Percentiles rank a stretch among this genome's conserved stretches.
Conservation (phyloP, 2,888 invertebrate species). For the Catocala sponsa region DNA sequence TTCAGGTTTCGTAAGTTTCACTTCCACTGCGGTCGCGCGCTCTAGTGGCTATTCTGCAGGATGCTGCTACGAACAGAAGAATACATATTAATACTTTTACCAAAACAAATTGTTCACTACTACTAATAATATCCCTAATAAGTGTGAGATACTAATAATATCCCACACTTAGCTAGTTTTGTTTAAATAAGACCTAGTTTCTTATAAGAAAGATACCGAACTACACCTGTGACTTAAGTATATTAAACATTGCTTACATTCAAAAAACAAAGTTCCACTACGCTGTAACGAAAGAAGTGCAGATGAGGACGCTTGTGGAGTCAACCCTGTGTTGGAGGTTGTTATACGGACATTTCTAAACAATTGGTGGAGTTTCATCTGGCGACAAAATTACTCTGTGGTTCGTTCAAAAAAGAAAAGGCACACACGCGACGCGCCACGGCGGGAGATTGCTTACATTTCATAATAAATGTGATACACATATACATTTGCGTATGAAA, state of each 20-base stretch:
- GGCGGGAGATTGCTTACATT: constrained; percentile 42
- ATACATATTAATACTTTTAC: too few relatives aligned
- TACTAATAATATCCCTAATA: too few relatives aligned
- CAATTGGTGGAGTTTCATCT: constrained; percentile 35
- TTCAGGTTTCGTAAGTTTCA: too few relatives aligned
- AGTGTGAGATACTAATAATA: too few relatives aligned
- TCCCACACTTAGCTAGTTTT: too few relatives aligned
- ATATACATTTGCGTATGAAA: constrained; percentile 21
- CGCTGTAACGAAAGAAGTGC: constrained; percentile 5
- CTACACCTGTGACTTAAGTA: neutral
- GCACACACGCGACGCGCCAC: constrained; percentile 19
- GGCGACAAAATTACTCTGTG: constrained; percentile 31
- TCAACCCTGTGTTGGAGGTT: neutral
- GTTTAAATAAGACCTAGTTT: too few relatives aligned
- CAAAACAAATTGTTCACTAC: too few relatives aligned
- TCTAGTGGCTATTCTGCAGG: too few relatives aligned
- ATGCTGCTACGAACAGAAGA: too few relatives aligned
- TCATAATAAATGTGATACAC: constrained; percentile 41
- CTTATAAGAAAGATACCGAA: neutral
- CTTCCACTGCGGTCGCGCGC: too few relatives aligned
- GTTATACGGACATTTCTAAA: constrained; percentile 31
- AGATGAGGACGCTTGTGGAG: constrained; percentile 3
- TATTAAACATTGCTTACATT: neutral
- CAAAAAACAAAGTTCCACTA: neutral
- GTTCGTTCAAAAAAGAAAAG: constrained; percentile 30